Evolutionary conservation across 2,888 invertebrate species (phyloP).

Genomic region (Hirtodrosophila trivittata): DNA sequence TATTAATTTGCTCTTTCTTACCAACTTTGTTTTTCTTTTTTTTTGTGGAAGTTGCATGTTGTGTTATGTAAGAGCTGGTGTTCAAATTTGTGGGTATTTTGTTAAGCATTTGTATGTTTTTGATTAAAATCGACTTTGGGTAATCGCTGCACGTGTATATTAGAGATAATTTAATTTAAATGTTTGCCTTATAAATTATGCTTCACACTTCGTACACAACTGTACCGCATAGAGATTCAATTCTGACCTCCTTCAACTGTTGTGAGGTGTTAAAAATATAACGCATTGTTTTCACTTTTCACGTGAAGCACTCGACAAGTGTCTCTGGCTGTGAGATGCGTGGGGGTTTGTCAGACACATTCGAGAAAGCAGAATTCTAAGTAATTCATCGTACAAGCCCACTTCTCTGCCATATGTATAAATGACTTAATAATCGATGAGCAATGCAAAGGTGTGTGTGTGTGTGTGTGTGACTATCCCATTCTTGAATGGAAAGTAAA

Average conservation of each 20-base stretch:
- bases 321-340: too few relatives aligned
- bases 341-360: too few relatives aligned
- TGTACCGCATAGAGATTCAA: too few relatives aligned
- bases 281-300: slow-evolving; percentile 59
- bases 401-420: too few relatives aligned
- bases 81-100: slow-evolving; percentile 35
- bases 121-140: slow-evolving; percentile 12
- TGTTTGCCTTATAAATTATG: too few relatives aligned
- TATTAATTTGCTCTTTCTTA: slow-evolving; percentile 45
- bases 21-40: slow-evolving; percentile 23
- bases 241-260: slow-evolving; percentile 7
- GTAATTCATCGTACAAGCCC: slow-evolving; percentile 38
- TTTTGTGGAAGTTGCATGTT: too few relatives aligned
- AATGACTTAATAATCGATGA: slow-evolving; percentile 56
- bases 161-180: slow-evolving; percentile 39
- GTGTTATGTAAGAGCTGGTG: slow-evolving; percentile 55
- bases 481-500: slow-evolving; percentile 74
- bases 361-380: slow-evolving; percentile 59
- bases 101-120: slow-evolving; percentile 6
- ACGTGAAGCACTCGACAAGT: slow-evolving; percentile 25
- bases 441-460: slow-evolving; percentile 10
- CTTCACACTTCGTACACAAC: too few relatives aligned
- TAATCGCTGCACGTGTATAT: slow-evolving; percentile 40
- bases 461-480: slow-evolving; percentile 26
- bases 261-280: too few relatives aligned